phyloP scores from a whole-genome alignment of 2,888 invertebrate species.

The Diarsia dahlii region DNA sequence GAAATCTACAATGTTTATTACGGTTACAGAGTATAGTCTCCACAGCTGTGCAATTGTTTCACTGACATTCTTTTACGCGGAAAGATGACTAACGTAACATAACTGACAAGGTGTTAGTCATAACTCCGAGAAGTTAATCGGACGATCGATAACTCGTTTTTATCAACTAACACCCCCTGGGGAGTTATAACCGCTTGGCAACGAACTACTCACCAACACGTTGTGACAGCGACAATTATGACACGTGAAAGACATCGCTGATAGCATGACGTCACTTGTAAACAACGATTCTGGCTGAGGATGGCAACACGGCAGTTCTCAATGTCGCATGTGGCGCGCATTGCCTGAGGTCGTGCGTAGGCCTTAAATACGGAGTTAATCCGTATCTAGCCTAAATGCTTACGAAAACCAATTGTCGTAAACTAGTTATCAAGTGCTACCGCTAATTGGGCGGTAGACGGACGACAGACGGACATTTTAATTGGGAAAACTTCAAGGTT shows the following conservation, averaged over 20 bases:
- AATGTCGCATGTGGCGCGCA: not conserved
- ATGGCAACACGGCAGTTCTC: not conserved
- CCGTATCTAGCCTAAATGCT: constrained; percentile 5
- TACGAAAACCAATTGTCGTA: constrained; percentile 1
- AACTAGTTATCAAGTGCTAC: constrained; percentile 21
- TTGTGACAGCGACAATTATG: not conserved
- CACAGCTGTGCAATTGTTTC: constrained; percentile 38
- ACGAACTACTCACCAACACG: not conserved
- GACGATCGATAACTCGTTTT: constrained; percentile 25
- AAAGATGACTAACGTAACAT: constrained; percentile 36
- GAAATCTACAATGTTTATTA: constrained; percentile 9
- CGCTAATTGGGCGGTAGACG: constrained; percentile 45
- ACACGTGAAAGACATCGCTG: not conserved
- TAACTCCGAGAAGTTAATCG: constrained; percentile 35
- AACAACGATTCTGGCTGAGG: not conserved
- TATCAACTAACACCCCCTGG: not conserved
- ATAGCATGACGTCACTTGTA: not conserved
- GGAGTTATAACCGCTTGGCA: not conserved
- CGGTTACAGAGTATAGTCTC: constrained; percentile 6
- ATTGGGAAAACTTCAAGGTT: constrained; percentile 38
- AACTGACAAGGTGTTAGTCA: constrained; percentile 41
- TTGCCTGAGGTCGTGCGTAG: not conserved
- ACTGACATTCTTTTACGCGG: constrained; percentile 16
- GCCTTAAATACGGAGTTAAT: not conserved
- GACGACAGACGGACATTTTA: constrained; percentile 43